Conservation (phyloP, 2,113 vertebrate genomes). For the Sula dactylatra region DNA sequence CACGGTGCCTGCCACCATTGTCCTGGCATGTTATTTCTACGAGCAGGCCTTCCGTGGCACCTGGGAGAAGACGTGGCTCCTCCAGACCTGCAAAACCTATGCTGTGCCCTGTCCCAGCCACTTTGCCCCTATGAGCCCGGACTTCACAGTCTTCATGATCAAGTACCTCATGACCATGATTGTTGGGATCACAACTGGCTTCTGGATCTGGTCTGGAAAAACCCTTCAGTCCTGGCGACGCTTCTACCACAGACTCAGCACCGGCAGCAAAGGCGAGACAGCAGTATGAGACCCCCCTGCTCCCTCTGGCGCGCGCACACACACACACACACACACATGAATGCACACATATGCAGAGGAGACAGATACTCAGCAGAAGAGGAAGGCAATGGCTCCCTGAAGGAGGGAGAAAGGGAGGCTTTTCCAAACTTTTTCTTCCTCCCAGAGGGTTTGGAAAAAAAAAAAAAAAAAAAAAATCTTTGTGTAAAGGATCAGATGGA, state of each 20-base stretch:
- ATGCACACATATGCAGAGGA: not conserved
- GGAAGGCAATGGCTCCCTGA: not conserved
- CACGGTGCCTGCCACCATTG: conserved; percentile 84
- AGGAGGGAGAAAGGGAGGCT: not conserved
- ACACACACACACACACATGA: not conserved
- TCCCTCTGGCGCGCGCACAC: not conserved
- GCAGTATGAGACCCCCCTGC: conserved; percentile 81
- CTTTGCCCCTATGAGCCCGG: conserved; percentile 82
- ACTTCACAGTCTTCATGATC: conserved; percentile 93
- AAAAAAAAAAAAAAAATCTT: not conserved
- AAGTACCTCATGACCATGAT: conserved; percentile 97
- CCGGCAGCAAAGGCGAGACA: conserved; percentile 93
- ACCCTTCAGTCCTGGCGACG: conserved; percentile 90
- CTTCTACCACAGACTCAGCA: conserved; percentile 88
- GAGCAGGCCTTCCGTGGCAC: conserved; percentile 88
- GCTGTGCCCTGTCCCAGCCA: conserved; percentile 82
- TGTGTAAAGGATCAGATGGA: not conserved
- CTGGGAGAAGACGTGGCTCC: conserved; percentile 90
- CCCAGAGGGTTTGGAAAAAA: not conserved
- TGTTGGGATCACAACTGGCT: conserved; percentile 89
- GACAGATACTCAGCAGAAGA: not conserved
- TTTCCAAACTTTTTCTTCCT: not conserved
- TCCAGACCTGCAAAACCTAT: conserved; percentile 87
- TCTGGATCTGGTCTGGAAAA: conserved; percentile 96
- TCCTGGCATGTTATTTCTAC: conserved; percentile 90